Evolutionary conservation across 2,888 invertebrate genomes (phyloP).

Genomic region (Eristalinus sepulchralis): DNA sequence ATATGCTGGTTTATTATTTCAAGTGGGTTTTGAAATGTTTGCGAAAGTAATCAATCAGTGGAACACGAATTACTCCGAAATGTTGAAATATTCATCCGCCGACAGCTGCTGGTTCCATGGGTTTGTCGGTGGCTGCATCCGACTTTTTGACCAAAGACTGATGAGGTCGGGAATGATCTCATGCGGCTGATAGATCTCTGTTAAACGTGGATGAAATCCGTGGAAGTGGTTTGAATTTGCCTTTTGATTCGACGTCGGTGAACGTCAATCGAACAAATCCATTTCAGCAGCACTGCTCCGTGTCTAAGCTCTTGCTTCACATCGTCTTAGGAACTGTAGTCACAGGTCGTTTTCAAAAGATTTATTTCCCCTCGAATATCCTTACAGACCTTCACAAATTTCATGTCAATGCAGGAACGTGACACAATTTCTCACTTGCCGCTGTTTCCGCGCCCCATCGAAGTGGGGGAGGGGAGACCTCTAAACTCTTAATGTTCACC

Average conservation of each 20-base stretch:
- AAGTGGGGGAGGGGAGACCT: not conserved
- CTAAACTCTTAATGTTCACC: conserved; percentile 9
- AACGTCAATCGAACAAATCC: too few species aligned
- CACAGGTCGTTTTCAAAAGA: not conserved
- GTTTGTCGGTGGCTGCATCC: not conserved
- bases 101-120: not conserved
- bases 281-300: too few species aligned
- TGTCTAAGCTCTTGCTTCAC: too few species aligned
- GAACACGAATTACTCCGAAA: not conserved
- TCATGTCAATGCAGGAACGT: not conserved
- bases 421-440: not conserved
- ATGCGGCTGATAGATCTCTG: not conserved
- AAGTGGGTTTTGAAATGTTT: not conserved
- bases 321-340: not conserved
- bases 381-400: not conserved
- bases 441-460: not conserved
- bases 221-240: too few species aligned
- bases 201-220: too few species aligned
- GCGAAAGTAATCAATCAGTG: not conserved
- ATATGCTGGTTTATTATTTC: not conserved
- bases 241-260: too few species aligned
- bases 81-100: not conserved
- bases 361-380: not conserved
- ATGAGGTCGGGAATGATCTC: not conserved
- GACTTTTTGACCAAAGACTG: not conserved